phyloP scores from a whole-genome alignment of 2,113 vertebrate species.

The Channa maculata region DNA sequence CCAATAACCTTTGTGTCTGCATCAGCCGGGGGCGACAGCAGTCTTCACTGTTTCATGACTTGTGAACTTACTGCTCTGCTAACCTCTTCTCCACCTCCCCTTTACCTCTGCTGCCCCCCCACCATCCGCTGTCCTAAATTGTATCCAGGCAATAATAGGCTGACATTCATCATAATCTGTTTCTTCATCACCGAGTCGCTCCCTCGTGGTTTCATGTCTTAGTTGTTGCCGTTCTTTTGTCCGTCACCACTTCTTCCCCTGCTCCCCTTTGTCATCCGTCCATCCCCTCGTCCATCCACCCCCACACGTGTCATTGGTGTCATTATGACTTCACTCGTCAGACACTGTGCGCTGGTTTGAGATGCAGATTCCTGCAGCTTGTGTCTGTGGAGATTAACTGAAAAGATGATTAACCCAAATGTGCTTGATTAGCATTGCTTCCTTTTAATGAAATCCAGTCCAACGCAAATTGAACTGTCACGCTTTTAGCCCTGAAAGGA shows the following conservation, averaged over 20 bases:
- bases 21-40: too few species aligned
- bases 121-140: constrained; percentile 61
- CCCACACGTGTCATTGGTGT: neutral
- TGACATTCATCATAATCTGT: constrained; percentile 76
- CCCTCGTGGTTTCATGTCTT: constrained; percentile 25
- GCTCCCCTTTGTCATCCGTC: neutral
- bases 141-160: constrained; percentile 69
- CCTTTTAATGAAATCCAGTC: constrained; percentile 42
- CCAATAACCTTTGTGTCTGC: too few species aligned
- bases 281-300: neutral
- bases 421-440: constrained; percentile 46
- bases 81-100: constrained; percentile 35
- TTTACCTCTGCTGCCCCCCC: neutral
- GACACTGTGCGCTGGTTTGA: neutral
- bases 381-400: constrained; percentile 23
- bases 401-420: constrained; percentile 57
- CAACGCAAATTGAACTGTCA: constrained; percentile 24
- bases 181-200: constrained; percentile 7
- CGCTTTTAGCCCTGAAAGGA: constrained; percentile 7
- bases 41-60: constrained; percentile 31
- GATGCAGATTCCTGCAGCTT: constrained; percentile 23
- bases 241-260: neutral
- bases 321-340: constrained; percentile 9
- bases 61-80: constrained; percentile 40
- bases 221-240: constrained; percentile 15